A percentile compares a stretch with the other conserved stretches of the same genome.
Evolutionary conservation across 1,140 invertebrate species (phyloP).

Genomic region (Drosophila kikkawai): DNA sequence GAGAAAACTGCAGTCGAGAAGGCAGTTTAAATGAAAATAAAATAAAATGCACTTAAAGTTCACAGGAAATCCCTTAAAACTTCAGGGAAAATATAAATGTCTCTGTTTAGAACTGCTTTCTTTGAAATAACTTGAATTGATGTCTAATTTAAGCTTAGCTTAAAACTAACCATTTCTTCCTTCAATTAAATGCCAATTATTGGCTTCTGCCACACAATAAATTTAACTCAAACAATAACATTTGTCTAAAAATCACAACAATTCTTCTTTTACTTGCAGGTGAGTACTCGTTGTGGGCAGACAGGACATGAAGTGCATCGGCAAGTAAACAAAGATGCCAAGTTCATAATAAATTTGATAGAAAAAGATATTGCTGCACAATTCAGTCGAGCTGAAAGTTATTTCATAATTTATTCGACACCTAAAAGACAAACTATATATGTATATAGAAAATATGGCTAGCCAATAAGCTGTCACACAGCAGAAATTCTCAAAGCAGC

Average conservation of each 20-base stretch:
- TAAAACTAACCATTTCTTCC: not conserved
- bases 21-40: constrained; percentile 29
- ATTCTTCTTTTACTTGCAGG: constrained; percentile 4
- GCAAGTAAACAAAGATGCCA: constrained; percentile 30
- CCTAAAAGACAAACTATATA: constrained; percentile 13
- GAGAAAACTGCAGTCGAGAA: not conserved
- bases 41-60: constrained; percentile 1
- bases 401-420: constrained; percentile 48
- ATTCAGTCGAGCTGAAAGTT: constrained; percentile 28
- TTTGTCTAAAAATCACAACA: constrained; percentile 22
- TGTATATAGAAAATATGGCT: constrained; percentile 26
- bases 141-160: constrained; percentile 6
- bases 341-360: constrained; percentile 15
- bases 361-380: constrained; percentile 10
- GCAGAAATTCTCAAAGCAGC: constrained; percentile 28
- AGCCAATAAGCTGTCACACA: constrained; percentile 43
- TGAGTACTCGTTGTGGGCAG: constrained; percentile 2
- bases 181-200: constrained; percentile 40
- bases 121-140: not conserved
- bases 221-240: constrained; percentile 12
- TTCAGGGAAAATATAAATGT: too few species aligned
- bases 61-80: not conserved
- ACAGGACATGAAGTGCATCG: not conserved
- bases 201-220: constrained; percentile 22
- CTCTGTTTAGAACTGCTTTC: too few species aligned